Evolutionary conservation across 35 echinoderm and acorn worm genomes (phyloP).

Genomic region (Anneissia japonica): DNA sequence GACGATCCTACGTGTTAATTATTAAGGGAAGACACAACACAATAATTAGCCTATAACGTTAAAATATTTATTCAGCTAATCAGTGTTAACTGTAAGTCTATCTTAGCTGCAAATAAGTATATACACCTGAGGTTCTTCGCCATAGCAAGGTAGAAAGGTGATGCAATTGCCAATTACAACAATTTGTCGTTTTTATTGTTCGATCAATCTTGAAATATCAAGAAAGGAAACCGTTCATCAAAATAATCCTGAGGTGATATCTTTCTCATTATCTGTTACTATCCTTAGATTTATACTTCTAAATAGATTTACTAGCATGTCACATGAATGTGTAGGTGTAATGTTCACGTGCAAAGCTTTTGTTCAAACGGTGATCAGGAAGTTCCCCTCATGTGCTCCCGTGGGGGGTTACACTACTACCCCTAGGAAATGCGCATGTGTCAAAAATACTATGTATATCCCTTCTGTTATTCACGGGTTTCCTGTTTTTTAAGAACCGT

Average conservation of each 20-base stretch:
- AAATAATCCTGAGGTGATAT: background rate
- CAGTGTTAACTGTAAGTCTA: no score
- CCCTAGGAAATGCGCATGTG: background rate
- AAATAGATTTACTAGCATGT: background rate
- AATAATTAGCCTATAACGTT: no score
- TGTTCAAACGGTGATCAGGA: background rate
- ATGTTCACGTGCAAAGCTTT: background rate
- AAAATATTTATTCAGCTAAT: no score
- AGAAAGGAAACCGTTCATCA: background rate
- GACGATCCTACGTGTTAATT: no score
- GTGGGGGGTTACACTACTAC: background rate
- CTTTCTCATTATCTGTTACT: background rate
- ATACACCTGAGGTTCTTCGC: background rate
- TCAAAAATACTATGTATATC: background rate
- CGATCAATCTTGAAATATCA: no score
- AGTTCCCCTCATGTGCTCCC: background rate
- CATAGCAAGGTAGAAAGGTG: background rate
- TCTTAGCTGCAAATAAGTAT: no score
- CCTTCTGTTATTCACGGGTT: background rate
- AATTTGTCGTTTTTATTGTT: background rate
- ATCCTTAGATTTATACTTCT: background rate
- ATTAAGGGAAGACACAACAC: no score
- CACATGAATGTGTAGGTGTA: background rate
- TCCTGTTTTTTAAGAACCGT: background rate
- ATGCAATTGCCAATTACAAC: background rate